Conservation (phyloP, 35 echinoderm and acorn worm genomes). For the Heliocidaris erythrogramma region DNA sequence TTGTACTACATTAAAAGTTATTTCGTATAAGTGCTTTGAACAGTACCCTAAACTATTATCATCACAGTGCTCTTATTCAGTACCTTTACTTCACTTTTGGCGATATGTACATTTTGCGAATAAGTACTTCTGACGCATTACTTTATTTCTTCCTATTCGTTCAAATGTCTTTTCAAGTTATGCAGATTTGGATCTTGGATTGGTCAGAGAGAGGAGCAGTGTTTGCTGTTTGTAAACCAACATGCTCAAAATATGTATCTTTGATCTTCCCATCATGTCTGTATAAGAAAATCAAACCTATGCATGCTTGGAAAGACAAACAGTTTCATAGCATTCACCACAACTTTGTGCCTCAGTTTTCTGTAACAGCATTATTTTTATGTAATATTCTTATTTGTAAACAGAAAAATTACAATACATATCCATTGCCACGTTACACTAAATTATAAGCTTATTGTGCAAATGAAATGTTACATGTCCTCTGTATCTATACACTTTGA, state of each 20-base stretch:
- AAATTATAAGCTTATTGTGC: not conserved
- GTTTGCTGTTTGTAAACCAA: not conserved
- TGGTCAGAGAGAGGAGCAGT: not conserved
- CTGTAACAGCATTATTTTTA: not conserved
- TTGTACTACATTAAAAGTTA: too few species aligned
- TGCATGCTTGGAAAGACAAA: not conserved
- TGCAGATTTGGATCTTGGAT: not conserved
- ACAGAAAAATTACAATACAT: not conserved
- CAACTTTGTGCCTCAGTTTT: not conserved
- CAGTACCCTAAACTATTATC: too few species aligned
- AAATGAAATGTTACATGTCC: not conserved
- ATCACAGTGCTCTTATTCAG: too few species aligned
- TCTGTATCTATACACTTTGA: not conserved
- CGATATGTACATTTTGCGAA: not conserved
- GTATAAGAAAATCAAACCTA: too few species aligned
- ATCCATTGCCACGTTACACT: not conserved
- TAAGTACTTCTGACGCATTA: not conserved
- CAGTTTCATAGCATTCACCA: not conserved
- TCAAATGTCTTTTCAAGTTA: too few species aligned
- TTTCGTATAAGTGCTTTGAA: too few species aligned
- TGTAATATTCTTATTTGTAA: not conserved
- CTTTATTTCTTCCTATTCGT: too few species aligned
- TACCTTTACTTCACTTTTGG: not conserved
- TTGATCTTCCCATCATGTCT: too few species aligned
- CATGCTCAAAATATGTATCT: not conserved